Evolutionary conservation across 2,888 invertebrate species (phyloP), one percentile per base, ranked within the genome.

Genomic region (Drosophila longiperda): DNA sequence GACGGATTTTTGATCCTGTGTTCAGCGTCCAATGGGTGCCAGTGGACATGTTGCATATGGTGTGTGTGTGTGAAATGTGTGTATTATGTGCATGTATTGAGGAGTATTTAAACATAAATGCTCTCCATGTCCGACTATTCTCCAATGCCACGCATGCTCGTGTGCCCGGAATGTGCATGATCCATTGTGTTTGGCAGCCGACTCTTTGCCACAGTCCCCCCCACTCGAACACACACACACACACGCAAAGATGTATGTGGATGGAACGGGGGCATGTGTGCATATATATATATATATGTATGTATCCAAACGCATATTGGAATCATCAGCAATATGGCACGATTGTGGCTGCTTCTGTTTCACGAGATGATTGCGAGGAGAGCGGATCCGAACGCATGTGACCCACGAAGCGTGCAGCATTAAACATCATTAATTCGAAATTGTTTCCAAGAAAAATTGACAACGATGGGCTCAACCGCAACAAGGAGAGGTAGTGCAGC

Each of bases 381-480:
- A 45, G 45, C 61, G 9, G 52, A 36, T 38, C 29, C 42, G 61
- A 73, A 66, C 78, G 76, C 73, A 82, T 82, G 82, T 84, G 75
- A 71, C 73, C 66, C 54, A 66, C 80, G 81, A 75, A 81, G 82
- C 78, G 86, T 86, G 77, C 72, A 80, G 73, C 83, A 80, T 80
- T 83, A 71, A 80, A 80, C 83, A 83, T 83, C 73, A 83, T 86
- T 73, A 75, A 78, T 82, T 83, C 70, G 75, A 67, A 86, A 83
- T 80, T 75, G 73, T 71, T 86, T 80, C 83, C 73, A 64, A 66
- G 78, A 83, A 79, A 78, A 67, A 83, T 83, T 78, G 82, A 83
- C 86, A 86, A 73, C 68, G 77, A 70, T 62, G 78, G 77, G 69
- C 66, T 71, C 71, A 65, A 71, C 80, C 75, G 65, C 75, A 75